Evolutionary conservation across 2,888 invertebrate genomes (phyloP).

Genomic region (Drosophila incognita): DNA sequence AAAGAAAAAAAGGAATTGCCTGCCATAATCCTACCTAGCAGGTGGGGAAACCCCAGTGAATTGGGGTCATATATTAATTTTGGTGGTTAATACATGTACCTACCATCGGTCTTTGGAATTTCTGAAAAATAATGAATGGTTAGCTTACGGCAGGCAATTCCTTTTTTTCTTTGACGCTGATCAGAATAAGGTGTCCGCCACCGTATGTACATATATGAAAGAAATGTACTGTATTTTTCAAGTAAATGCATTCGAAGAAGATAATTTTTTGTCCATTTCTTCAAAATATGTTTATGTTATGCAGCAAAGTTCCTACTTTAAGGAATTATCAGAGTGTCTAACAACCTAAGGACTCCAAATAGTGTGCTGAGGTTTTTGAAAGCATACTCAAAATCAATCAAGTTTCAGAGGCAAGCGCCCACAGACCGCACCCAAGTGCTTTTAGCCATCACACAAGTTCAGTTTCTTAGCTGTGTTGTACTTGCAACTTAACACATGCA

Average conservation of each 20-base stretch:
- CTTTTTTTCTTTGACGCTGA: no score
- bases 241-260: not conserved
- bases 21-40: no score
- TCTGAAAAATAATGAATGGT: no score
- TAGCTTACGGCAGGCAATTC: no score
- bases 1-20: no score
- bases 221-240: not conserved
- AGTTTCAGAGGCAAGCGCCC: slow-evolving; percentile 22
- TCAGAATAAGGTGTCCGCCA: no score
- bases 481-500: slow-evolving; percentile 15
- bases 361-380: slow-evolving; percentile 19
- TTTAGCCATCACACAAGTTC: slow-evolving; percentile 22
- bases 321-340: not conserved
- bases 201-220: no score
- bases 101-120: no score
- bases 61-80: no score
- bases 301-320: not conserved
- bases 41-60: no score
- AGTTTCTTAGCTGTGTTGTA: slow-evolving; percentile 5
- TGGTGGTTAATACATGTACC: no score
- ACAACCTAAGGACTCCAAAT: not conserved
- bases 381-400: slow-evolving; percentile 61
- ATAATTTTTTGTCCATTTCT: not conserved
- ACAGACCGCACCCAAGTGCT: slow-evolving; percentile 36
- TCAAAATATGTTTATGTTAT: not conserved